Evolutionary conservation across 2,888 invertebrate genomes (phyloP), one percentile per base, ranked within the genome.

Genomic region (Embidobia sp.): DNA sequence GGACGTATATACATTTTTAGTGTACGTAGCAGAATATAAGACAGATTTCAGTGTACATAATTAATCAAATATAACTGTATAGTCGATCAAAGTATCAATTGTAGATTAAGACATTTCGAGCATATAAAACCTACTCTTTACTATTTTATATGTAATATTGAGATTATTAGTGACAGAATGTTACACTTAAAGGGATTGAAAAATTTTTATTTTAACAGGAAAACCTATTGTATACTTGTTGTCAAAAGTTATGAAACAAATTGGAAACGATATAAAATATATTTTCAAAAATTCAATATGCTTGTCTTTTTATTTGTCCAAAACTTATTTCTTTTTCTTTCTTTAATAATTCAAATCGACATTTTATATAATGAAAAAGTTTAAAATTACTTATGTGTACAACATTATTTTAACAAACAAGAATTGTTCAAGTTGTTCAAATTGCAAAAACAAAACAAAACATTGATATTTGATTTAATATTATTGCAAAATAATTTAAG

Each of bases 81-180:
- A 51, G 51, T 35, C 35, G 51, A 35, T 35, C 35, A 51, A 51
- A 27, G 5, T 15, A 37, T 37, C n/a, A 33, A 57, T 44, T 31
- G 8, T 57, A 57, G 57, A 57, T 57, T 44, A 44, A 44, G 57
- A 31, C 29, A 29, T 44, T 57, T 57, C 40, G 44, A 57, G 13
- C 22, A 15, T 19, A 44, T 44, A 31, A 40, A 57, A 57, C 42
- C 44, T 44, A 57, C 42, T 57, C 42, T 29, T 44, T 31, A 44
- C 57, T 31, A 44, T 57, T 57, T 57, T 57, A 44, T 57, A 57
- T 44, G 31, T 57, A 51, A 31, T 44, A 57, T 44, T 57, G 57
- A 57, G 57, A 57, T 57, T 57, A 57, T 44, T 57, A 42, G 42
- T 19, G 44, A 57, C 57, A 57, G 44, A 57, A 44, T 57, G 57